These are phyloP conservation scores for Hypena proboscidalis DNA, from an alignment of 2,888 invertebrate genomes.

Conservation along the genomic window DNA sequence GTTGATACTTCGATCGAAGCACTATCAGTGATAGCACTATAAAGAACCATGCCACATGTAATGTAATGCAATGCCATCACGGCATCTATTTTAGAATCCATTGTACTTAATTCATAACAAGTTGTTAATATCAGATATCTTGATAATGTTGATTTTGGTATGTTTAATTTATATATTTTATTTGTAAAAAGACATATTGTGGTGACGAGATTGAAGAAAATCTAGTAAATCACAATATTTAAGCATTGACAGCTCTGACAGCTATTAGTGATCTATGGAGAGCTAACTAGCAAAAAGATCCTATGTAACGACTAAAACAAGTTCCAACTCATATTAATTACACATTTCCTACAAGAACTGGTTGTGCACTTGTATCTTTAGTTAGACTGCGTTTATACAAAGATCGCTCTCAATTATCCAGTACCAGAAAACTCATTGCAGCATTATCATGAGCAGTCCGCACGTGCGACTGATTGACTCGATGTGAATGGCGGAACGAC, in stretches of 20 bases:
- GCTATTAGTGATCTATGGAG: conserved; percentile 50
- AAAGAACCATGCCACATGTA: conserved; percentile 48
- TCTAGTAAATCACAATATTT: no score
- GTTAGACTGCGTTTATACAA: conserved; percentile 45
- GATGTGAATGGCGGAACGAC: conserved; percentile 73
- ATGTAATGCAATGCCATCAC: conserved; percentile 52
- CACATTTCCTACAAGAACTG: conserved; percentile 61
- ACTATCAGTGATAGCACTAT: conserved; percentile 24
- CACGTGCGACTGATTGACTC: conserved; percentile 77
- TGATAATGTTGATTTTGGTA: not conserved
- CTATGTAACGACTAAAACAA: conserved; percentile 44
- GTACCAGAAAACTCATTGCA: conserved; percentile 58
- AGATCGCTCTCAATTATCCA: conserved; percentile 63
- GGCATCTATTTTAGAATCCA: conserved; percentile 50
- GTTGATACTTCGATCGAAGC: not conserved
- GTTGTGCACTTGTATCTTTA: conserved; percentile 48
- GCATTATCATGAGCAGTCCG: conserved; percentile 64
- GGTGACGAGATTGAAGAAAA: no score
- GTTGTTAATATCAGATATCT: not conserved
- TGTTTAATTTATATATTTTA: conserved; percentile 7
- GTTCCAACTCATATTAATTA: conserved; percentile 52
- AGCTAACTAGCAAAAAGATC: conserved; percentile 50
- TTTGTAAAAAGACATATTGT: conserved; percentile 32
- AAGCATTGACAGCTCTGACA: conserved; percentile 55
- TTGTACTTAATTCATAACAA: not conserved